phyloP scores from a whole-genome alignment of 2,797 vertebrate species.

The Spheniscus humboldti region DNA sequence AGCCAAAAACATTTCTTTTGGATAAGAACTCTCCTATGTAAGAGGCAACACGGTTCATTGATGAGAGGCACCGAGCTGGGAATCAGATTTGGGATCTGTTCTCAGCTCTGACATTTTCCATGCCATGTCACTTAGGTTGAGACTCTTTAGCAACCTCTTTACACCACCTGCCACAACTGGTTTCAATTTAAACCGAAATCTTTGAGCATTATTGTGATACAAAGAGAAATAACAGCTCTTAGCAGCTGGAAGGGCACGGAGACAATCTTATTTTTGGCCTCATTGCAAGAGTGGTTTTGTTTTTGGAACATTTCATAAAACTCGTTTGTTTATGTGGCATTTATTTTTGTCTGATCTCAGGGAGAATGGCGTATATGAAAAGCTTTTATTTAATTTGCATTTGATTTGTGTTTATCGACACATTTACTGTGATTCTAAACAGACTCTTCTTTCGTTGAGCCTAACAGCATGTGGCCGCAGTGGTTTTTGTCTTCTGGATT shows the following conservation, averaged over 20 bases:
- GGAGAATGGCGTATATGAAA: not conserved
- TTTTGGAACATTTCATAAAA: not conserved
- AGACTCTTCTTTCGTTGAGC: not conserved
- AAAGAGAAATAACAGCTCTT: not conserved
- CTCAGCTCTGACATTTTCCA: not conserved
- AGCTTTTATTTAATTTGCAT: conserved; percentile 37
- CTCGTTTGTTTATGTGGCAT: not conserved
- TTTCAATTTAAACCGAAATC: not conserved
- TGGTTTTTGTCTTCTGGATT: not conserved
- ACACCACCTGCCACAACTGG: not conserved
- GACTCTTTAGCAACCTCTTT: not conserved
- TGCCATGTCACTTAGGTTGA: not conserved
- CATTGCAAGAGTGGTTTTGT: not conserved
- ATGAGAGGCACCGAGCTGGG: not conserved
- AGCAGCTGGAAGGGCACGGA: not conserved
- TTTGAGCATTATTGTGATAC: not conserved
- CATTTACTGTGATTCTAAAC: not conserved
- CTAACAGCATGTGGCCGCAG: not conserved
- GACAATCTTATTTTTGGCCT: not conserved
- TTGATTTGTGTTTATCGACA: conserved; percentile 22
- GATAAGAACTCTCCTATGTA: not conserved
- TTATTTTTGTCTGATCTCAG: not conserved
- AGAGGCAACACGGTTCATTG: not conserved
- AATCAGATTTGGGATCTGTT: not conserved
- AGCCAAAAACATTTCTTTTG: not conserved